Base-by-base conservation (phyloP, 2,113 vertebrate genomes). In the Festucalex cinctus region DNA sequence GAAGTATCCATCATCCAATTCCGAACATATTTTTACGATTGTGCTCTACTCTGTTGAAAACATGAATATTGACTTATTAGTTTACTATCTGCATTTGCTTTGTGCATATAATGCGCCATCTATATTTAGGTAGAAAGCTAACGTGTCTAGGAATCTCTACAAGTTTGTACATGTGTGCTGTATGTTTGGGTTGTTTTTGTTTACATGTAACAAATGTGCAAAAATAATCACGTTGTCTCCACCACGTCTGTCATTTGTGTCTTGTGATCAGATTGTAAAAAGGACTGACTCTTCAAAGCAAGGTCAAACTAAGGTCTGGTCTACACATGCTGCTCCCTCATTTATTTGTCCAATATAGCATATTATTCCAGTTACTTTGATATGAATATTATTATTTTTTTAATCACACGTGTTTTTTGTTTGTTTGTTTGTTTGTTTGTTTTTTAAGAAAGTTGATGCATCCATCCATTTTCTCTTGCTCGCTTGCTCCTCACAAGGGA, bases 51-150 rank as follows among this genome's bases (percentile, higher is more conserved):
- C 6, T 36, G 28, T 59, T 36, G 57, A 32, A 3, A 59, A 59
- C 28, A 16, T 57, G 51, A 57, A 14, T 57, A 57, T 54, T 10
- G 22, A 13, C 22, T 54, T 56, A 78, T 41, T 71, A 63, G 65
- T 37, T 56, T n/a, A 63, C 67, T 80, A 82, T 86, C 73, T 88
- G 85, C 83, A 87, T 84, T 87, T 81, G 83, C 60, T 85, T 69
- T 14, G 53, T 76, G 44, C 69, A 78, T 85, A 64, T 62, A 46
- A 74, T 63, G 41, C 19, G 60, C 63, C n/a, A 14, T 44, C 74
- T 92, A 92, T 91, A 89, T 93, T 92, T 90, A 89, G 89, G 66
- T 70, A n/a, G 3, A 26, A 41, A 28, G 5, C 63, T 81, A 71
- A 89, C 85, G 73, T 84, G 84, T 89, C 88, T 80, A 84, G 86